Percentiles rank a stretch among this genome's conserved stretches.
Evolutionary conservation across 2,797 vertebrate species (phyloP).

Genomic region (Lutjanus campechanus): DNA sequence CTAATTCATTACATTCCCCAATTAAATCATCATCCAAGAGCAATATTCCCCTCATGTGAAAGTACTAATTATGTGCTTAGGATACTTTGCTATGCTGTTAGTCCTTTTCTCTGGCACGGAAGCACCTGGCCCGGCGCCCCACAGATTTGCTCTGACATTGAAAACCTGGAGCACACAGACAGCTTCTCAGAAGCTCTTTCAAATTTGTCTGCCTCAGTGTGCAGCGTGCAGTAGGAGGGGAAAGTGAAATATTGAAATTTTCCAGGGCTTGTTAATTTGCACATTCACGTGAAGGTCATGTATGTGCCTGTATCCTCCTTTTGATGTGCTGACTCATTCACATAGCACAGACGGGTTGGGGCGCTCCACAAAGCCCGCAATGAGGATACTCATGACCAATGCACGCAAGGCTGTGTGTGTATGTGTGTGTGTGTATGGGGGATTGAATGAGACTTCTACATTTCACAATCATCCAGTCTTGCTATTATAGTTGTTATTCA

Average conservation of each 20-base stretch:
- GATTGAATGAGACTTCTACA: conserved; percentile 3
- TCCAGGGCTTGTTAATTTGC: conserved; percentile 46
- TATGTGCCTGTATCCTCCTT: conserved; percentile 61
- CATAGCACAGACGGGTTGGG: conserved; percentile 68
- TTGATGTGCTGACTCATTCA: conserved; percentile 73
- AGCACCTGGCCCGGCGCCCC: conserved; percentile 47
- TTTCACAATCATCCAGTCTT: conserved; percentile 37
- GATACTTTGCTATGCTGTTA: conserved; percentile 33
- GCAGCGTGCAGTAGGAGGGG: background rate
- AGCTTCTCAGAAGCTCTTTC: background rate
- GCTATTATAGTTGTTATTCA: conserved; percentile 21
- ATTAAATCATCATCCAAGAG: conserved; percentile 65
- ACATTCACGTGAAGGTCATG: conserved; percentile 60
- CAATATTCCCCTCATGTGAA: conserved; percentile 51
- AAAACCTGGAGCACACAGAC: background rate
- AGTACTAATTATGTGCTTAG: conserved; percentile 71
- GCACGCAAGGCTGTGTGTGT: conserved; percentile 39
- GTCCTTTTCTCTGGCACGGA: conserved; percentile 55
- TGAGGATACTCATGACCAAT: conserved; percentile 60
- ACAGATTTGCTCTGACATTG: conserved; percentile 14
- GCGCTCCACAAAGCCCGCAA: conserved; percentile 45
- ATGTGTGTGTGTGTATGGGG: background rate
- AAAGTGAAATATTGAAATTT: conserved; percentile 27
- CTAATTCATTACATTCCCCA: conserved; percentile 76
- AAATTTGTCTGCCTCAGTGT: background rate